These are phyloP conservation scores for Montipora foliosa DNA, from an alignment of 64 coral and sea anemone species.

Conservation along the genomic window DNA sequence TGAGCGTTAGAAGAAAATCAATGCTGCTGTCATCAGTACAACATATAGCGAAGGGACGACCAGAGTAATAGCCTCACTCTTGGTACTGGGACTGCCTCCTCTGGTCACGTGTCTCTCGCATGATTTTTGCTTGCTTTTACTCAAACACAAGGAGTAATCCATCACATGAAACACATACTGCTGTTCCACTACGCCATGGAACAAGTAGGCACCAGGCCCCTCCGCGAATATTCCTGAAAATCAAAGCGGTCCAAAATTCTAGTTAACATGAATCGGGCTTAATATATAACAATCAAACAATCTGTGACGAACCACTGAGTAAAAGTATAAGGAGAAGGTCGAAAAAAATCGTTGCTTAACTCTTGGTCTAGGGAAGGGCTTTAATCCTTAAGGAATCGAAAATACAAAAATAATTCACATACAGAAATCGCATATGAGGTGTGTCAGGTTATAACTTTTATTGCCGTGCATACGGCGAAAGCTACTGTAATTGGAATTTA, in stretches of 20 bases:
- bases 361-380: too few relatives aligned
- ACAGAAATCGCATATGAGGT: too few relatives aligned
- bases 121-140: slow-evolving; percentile 76
- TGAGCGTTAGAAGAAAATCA: neutral
- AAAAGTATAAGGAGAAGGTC: too few relatives aligned
- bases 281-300: too few relatives aligned
- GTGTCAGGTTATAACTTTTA: too few relatives aligned
- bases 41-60: neutral
- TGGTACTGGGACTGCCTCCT: slow-evolving; percentile 34
- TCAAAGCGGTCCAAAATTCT: neutral
- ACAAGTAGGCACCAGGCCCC: slow-evolving; percentile 86
- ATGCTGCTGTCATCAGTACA: neutral
- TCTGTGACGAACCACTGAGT: too few relatives aligned
- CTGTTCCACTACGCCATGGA: slow-evolving; percentile 95
- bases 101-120: slow-evolving; percentile 84
- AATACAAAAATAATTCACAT: too few relatives aligned
- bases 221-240: slow-evolving; percentile 85
- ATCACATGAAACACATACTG: slow-evolving; percentile 97
- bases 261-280: neutral
- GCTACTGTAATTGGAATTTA: too few relatives aligned
- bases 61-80: neutral
- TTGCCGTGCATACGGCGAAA: too few relatives aligned
- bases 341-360: too few relatives aligned
- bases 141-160: slow-evolving; percentile 93
- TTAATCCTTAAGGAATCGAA: too few relatives aligned